phyloP scores from a whole-genome alignment of 2,888 invertebrate genomes.

The Cryptocephalus moraei region DNA sequence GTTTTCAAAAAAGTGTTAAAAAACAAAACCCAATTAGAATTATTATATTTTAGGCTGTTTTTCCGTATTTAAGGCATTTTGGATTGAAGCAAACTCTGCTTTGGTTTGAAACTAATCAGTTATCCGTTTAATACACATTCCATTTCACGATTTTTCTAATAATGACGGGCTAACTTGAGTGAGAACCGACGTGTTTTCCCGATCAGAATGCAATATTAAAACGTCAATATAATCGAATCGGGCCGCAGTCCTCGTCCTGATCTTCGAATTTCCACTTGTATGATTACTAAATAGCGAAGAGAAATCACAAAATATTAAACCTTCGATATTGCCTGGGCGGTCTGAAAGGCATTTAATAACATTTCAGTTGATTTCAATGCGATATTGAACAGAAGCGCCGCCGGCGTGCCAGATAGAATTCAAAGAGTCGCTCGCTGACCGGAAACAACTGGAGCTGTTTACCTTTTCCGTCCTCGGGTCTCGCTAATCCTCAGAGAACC shows the following conservation, averaged over 20 bases:
- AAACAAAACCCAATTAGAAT: too few species aligned
- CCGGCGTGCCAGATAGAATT: conserved; percentile 15
- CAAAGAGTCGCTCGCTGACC: conserved; percentile 24
- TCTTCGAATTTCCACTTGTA: background rate
- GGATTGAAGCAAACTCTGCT: too few species aligned
- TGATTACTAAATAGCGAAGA: background rate
- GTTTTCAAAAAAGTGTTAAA: too few species aligned
- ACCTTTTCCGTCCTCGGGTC: conserved; percentile 20
- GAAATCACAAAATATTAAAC: conserved; percentile 4
- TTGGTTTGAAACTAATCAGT: too few species aligned
- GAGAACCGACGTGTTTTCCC: too few species aligned
- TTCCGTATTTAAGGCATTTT: too few species aligned
- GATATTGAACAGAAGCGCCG: conserved; percentile 20
- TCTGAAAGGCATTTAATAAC: conserved; percentile 9
- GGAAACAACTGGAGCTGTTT: conserved; percentile 21
- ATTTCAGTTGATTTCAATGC: conserved; percentile 5
- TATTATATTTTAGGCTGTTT: too few species aligned
- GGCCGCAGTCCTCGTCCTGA: background rate
- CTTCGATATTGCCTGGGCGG: background rate
- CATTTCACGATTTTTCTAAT: too few species aligned
- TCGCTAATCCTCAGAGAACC: conserved; percentile 11
- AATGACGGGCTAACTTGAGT: too few species aligned
- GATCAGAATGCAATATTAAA: too few species aligned
- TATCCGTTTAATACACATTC: too few species aligned
- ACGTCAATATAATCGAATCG: too few species aligned